Base-by-base conservation (phyloP, 2,797 vertebrate species). In the Astyanax mexicanus region DNA sequence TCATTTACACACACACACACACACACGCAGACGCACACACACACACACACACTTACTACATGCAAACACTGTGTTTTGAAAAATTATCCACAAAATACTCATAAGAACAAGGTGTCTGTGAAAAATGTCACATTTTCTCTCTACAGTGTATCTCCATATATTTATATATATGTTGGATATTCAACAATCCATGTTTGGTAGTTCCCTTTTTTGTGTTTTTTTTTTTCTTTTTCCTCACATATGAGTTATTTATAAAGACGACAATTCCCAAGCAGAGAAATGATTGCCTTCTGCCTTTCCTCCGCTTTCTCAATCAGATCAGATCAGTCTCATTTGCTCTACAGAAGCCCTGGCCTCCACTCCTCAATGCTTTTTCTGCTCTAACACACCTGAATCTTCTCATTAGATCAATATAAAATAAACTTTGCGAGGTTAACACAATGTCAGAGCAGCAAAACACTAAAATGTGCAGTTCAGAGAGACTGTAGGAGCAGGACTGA, bases 91-190 rank as follows among this genome's bases (percentile, higher is more conserved):
- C 67, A 85, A 83, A 71, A 79, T 73, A 72, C 77, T 72, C 73
- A 75, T 80, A 79, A 40, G 77, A 87, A 85, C 84, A 74, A 84
- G 47, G 69, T 49, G 78, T 80, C 73, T 75, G 58, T 61, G 72
- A 71, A 54, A 77, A 81, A 77, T 68, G 64, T 79, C 65, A 78
- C 79, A 80, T 81, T 80, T 80, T 77, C 72, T 85, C 80, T 85
- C 84, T 85, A 85, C 84, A 85, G 84, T 85, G 70, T 85, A 83
- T 85, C 84, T 85, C 84, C 84, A 85, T 83, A 67, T 77, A 6
- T n/a, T n/a, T n/a, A n/a, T n/a, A n/a, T n/a, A n/a, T 57, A n/a
- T 57, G 27, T 78, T 80, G 77, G 72, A 83, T 83, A 78, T 67
- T 76, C 54, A 80, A 73, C 72, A 80, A 85, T 81, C 79, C 74